Conservation (phyloP, 1,140 invertebrate genomes). For the Varroa destructor region DNA sequence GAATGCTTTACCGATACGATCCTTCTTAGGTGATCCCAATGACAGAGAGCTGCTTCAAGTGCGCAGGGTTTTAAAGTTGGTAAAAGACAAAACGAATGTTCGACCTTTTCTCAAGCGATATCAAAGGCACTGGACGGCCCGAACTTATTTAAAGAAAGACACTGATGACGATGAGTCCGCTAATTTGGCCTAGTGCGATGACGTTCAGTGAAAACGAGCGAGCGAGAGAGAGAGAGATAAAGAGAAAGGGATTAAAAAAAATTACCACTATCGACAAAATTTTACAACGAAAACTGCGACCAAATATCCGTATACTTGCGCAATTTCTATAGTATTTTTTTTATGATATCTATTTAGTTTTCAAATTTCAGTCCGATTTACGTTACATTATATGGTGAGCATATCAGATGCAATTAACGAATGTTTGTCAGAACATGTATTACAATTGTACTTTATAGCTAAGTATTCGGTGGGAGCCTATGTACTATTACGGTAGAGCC, state of each 20-base stretch:
- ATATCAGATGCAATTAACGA: too few relatives aligned
- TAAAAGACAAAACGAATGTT: background rate
- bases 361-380: too few relatives aligned
- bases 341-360: too few relatives aligned
- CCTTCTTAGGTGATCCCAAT: background rate
- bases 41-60: conserved; percentile 8
- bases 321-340: too few relatives aligned
- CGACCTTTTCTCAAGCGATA: conserved; percentile 1
- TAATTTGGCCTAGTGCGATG: background rate
- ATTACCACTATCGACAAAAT: background rate
- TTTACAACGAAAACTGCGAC: too few relatives aligned
- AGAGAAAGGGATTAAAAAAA: background rate
- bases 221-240: background rate
- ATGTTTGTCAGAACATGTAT: too few relatives aligned
- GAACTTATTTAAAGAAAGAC: background rate
- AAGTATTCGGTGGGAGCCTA: too few relatives aligned
- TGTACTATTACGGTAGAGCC: too few relatives aligned
- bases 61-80: background rate
- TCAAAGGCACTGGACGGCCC: background rate
- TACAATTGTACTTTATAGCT: too few relatives aligned
- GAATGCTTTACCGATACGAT: conserved; percentile 1
- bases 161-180: background rate
- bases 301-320: too few relatives aligned
- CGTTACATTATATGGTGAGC: too few relatives aligned
- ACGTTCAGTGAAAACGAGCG: background rate